Percentiles rank a stretch among this genome's conserved stretches.
Conservation (phyloP, 2,797 vertebrate species). For the Lithobates sylvaticus region DNA sequence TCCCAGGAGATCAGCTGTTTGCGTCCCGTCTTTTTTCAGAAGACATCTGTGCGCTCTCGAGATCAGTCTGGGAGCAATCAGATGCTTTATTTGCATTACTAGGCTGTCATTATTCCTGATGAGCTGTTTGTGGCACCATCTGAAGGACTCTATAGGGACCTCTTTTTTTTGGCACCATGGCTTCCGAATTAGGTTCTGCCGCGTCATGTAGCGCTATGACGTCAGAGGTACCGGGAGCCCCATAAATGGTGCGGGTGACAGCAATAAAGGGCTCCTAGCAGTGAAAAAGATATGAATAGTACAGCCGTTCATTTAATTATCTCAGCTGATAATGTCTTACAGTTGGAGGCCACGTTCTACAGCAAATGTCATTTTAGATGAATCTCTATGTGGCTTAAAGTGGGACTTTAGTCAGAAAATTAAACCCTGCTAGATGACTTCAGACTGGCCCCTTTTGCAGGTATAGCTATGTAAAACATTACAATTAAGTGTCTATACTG, state of each 20-base stretch:
- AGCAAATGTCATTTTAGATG: not conserved
- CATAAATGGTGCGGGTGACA: not conserved
- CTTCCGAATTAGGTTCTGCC: not conserved
- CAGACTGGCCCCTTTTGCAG: no score
- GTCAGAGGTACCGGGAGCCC: constrained; percentile 3
- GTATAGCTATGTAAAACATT: no score
- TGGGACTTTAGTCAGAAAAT: not conserved
- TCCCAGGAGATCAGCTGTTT: not conserved
- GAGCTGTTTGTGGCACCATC: not conserved
- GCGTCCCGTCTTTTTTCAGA: not conserved
- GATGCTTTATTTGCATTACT: not conserved
- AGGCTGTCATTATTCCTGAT: constrained; percentile 5
- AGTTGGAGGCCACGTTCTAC: not conserved
- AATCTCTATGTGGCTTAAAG: not conserved
- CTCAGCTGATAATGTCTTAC: not conserved
- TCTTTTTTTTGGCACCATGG: not conserved
- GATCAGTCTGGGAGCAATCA: not conserved
- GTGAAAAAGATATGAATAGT: not conserved
- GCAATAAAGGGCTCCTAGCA: not conserved
- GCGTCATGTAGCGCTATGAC: not conserved
- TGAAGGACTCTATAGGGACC: not conserved
- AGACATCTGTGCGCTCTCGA: not conserved
- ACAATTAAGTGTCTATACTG: no score
- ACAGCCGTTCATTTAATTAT: not conserved
- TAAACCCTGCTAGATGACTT: not conserved